Evolutionary conservation across 1,140 invertebrate genomes (phyloP).

Genomic region (Procambarus clarkii): DNA sequence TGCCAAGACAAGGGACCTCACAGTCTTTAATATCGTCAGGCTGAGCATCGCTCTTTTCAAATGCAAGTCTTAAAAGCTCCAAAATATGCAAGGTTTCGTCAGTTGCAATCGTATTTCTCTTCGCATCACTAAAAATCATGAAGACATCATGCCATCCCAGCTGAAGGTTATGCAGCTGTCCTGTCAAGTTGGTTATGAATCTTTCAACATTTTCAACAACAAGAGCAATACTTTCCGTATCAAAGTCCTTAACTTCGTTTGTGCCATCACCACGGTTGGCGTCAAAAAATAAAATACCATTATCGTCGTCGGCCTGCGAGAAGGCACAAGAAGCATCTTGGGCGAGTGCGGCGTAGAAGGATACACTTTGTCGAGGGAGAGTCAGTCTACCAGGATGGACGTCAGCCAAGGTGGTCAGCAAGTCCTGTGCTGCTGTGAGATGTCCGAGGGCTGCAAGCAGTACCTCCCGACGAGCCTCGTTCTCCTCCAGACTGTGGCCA

Average conservation of each 20-base stretch:
- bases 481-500: not conserved
- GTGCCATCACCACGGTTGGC: not conserved
- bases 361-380: not conserved
- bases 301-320: not conserved
- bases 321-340: slow-evolving; percentile 24
- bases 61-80: not conserved
- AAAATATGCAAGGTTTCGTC: not conserved
- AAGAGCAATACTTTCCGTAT: not conserved
- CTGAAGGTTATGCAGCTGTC: not conserved
- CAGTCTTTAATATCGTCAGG: not conserved
- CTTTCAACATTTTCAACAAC: not conserved
- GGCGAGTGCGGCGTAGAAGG: not conserved
- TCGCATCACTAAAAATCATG: not conserved
- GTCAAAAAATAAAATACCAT: not conserved
- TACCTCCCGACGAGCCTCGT: not conserved
- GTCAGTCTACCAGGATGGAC: not conserved
- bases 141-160: slow-evolving; percentile 3
- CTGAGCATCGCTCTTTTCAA: not conserved
- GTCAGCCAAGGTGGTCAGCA: not conserved
- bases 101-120: not conserved
- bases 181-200: not conserved
- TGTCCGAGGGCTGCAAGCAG: not conserved
- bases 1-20: not conserved
- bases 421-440: not conserved
- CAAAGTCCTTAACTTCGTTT: not conserved